Conservation (phyloP, 2,113 vertebrate species). For the Harpagus bidentatus region DNA sequence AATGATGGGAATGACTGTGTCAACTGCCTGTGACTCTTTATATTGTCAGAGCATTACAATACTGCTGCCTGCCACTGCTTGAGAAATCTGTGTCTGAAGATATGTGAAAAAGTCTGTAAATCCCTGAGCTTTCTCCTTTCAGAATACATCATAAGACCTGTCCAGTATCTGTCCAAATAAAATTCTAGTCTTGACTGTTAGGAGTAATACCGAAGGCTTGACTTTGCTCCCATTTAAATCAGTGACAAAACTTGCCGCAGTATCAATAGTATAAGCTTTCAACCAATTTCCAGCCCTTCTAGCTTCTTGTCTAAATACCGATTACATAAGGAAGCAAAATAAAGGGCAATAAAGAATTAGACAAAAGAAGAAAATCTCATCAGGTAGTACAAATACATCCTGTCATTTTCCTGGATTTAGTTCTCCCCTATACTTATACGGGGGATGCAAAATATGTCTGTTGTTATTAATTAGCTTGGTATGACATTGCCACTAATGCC, state of each 20-base stretch:
- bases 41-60: not conserved
- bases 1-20: not conserved
- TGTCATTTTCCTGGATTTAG: conserved; percentile 22
- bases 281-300: not conserved
- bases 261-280: not conserved
- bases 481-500: conserved; percentile 50
- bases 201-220: not conserved
- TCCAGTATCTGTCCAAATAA: not conserved
- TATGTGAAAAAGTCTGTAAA: not conserved
- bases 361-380: not conserved
- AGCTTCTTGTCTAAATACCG: not conserved
- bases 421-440: conserved; percentile 43
- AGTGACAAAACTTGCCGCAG: not conserved
- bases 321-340: not conserved
- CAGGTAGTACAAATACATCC: not conserved
- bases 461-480: conserved; percentile 68
- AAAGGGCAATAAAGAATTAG: not conserved
- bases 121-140: not conserved
- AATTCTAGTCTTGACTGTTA: not conserved
- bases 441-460: conserved; percentile 44
- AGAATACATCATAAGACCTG: not conserved
- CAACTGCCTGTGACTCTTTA: not conserved
- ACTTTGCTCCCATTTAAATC: not conserved
- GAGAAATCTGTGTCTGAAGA: not conserved
- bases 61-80: not conserved